Base-by-base conservation (phyloP, 1,140 invertebrate species). In the Colletes gigas region DNA sequence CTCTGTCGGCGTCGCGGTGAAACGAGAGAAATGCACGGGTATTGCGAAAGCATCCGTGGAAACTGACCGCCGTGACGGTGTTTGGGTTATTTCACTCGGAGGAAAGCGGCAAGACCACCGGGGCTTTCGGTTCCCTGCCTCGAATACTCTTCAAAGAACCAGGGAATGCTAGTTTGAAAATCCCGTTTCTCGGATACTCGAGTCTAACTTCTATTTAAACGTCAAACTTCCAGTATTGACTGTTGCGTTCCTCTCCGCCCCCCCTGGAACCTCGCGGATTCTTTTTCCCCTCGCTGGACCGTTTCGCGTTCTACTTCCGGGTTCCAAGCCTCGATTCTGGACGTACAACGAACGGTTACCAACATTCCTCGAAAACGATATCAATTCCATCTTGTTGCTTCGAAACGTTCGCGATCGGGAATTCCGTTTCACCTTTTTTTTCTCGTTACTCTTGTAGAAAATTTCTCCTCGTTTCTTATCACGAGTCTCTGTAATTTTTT, bases 61-160 rank as follows among this genome's bases (percentile, higher is more conserved):
- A 19, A 17, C 19, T 50, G 41, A 60, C 57, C 71, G 47, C 41
- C 44, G 70, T 47, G n/a, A 30, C 19, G 44, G 0, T 47, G 41
- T 47, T 73, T 47, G 5, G 44, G 44, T 62, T 63, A 52, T 74
- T 62, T 39, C 44, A 14, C 9, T 6, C 1, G 15, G 9, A 17
- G 15, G 6, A 65, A 30, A 14, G 15, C 5, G 21, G 5, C 15
- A 65, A 65, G 39, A 44, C 17, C 62, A 39, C 60, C 12, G 6
- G 44, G 6, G 60, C 12, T 63, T 62, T 62, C 59, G 52, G 9
- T 54, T 12, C 52, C 9, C 54, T n/a, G 54, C 54, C 4, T 47
- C 55, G 55, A 60, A 60, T 21, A 17, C 57, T 52, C 44, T 39
- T 52, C 59, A 41, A 63, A 74, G 59, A 73, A 73, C 44, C 47